These are phyloP conservation scores for Marisa cornuarietis DNA, from an alignment of 1,140 invertebrate species.

Conservation along the genomic window DNA sequence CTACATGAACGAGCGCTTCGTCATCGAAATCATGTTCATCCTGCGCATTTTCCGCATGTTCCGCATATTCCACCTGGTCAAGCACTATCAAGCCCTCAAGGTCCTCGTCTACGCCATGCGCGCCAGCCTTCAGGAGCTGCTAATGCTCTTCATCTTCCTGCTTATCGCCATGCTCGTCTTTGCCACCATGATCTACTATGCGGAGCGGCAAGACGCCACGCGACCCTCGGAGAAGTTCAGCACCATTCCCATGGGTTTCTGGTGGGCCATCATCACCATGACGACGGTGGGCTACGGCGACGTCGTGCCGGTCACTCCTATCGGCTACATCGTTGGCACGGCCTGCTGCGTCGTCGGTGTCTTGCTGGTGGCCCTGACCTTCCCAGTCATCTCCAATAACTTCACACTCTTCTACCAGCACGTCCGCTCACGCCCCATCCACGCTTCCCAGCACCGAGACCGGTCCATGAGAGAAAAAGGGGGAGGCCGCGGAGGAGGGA, in stretches of 20 bases:
- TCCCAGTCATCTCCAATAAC: constrained; percentile 63
- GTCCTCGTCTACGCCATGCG: constrained; percentile 61
- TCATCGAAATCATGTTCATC: constrained; percentile 60
- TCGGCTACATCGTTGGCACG: constrained; percentile 70
- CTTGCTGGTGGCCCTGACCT: constrained; percentile 59
- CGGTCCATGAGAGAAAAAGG: neutral
- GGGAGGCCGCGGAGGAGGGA: neutral
- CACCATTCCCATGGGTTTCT: constrained; percentile 66
- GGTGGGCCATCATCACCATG: constrained; percentile 72
- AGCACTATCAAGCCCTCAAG: constrained; percentile 61
- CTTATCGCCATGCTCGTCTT: constrained; percentile 97
- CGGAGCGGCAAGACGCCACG: constrained; percentile 75
- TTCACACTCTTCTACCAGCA: constrained; percentile 62
- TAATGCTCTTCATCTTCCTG: constrained; percentile 93
- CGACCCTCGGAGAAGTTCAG: constrained; percentile 52
- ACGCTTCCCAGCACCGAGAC: neutral
- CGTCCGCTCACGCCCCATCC: constrained; percentile 48
- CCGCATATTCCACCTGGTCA: constrained; percentile 61
- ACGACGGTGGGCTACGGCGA: constrained; percentile 69
- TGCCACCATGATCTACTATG: constrained; percentile 97
- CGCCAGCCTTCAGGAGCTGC: constrained; percentile 60
- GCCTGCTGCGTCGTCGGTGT: constrained; percentile 54
- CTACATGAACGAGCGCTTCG: constrained; percentile 53
- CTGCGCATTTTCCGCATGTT: constrained; percentile 63
- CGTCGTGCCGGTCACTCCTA: constrained; percentile 48